A percentile compares a stretch with the other conserved stretches of the same genome.
phyloP scores from a whole-genome alignment of 2,888 invertebrate genomes.

The Sialis lutaria region DNA sequence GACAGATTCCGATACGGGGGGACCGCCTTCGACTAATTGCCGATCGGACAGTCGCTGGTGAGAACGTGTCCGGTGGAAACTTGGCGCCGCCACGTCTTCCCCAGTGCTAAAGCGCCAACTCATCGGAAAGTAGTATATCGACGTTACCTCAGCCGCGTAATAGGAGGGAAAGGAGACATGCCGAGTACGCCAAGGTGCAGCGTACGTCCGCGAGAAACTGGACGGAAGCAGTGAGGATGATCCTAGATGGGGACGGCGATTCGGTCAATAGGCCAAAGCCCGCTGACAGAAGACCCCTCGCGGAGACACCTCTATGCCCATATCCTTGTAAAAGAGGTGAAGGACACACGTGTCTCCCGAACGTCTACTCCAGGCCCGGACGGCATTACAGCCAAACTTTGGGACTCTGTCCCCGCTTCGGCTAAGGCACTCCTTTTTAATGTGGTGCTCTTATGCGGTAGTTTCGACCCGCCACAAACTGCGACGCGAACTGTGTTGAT shows the following conservation, averaged over 20 bases:
- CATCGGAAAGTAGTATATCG: background rate
- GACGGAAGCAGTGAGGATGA: background rate
- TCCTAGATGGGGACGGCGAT: background rate
- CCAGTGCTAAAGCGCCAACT: background rate
- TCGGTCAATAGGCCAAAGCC: background rate
- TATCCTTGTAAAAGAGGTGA: constrained; percentile 10
- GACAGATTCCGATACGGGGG: background rate
- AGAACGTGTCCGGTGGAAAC: background rate
- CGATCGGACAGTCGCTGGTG: background rate
- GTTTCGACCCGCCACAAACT: constrained; percentile 8
- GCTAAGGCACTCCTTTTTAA: constrained; percentile 5
- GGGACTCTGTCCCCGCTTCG: constrained; percentile 8
- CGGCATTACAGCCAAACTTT: constrained; percentile 10
- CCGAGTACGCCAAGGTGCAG: too few species aligned
- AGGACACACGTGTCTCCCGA: constrained; percentile 3
- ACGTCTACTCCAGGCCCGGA: constrained; percentile 13
- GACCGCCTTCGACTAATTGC: background rate
- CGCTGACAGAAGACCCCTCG: background rate
- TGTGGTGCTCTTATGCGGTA: constrained; percentile 8
- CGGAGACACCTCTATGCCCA: constrained; percentile 8
- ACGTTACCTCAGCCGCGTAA: background rate
- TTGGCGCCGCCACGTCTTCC: background rate
- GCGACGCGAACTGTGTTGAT: constrained; percentile 12
- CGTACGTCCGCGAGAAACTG: background rate
- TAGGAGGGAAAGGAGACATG: too few species aligned